Conservation (phyloP, 2,888 invertebrate species). For the Cantharis flavilabris region DNA sequence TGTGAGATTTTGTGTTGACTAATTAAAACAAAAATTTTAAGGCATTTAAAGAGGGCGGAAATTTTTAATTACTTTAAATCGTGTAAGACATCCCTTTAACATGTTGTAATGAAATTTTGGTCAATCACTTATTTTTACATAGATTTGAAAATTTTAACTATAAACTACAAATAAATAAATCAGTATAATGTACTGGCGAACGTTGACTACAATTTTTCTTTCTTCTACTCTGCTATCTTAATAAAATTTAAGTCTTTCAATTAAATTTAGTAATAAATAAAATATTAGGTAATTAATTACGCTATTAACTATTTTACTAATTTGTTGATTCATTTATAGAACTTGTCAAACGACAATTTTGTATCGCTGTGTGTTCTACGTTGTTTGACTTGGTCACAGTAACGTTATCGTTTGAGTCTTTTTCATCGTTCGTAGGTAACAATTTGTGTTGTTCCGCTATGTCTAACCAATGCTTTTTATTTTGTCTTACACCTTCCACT, state of each 20-base stretch:
- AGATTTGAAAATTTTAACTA: conserved; percentile 20
- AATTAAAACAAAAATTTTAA: neutral
- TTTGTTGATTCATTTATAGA: conserved; percentile 23
- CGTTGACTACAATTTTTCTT: conserved; percentile 31
- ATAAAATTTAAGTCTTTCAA: conserved; percentile 41
- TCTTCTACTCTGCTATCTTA: conserved; percentile 22
- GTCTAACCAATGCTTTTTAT: conserved; percentile 84
- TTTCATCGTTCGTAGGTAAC: conserved; percentile 40
- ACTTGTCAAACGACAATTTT: conserved; percentile 31
- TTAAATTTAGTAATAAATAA: conserved; percentile 46
- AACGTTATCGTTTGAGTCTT: conserved; percentile 50
- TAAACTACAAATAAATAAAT: conserved; percentile 27
- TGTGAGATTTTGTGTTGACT: neutral
- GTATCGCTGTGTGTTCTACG: conserved; percentile 28
- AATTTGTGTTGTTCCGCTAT: conserved; percentile 60
- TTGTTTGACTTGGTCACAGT: conserved; percentile 41
- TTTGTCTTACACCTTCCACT: conserved; percentile 80
- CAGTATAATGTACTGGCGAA: conserved; percentile 27
- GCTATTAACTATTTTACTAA: conserved; percentile 18
- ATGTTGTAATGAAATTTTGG: conserved; percentile 19
- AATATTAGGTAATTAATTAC: conserved; percentile 32
- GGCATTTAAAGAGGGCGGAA: conserved; percentile 1
- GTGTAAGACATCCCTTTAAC: neutral
- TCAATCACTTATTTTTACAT: conserved; percentile 23
- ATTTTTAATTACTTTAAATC: neutral